Evolutionary conservation across 2,888 invertebrate species (phyloP), one percentile per base, ranked within the genome.

Genomic region (Andrena marginata): DNA sequence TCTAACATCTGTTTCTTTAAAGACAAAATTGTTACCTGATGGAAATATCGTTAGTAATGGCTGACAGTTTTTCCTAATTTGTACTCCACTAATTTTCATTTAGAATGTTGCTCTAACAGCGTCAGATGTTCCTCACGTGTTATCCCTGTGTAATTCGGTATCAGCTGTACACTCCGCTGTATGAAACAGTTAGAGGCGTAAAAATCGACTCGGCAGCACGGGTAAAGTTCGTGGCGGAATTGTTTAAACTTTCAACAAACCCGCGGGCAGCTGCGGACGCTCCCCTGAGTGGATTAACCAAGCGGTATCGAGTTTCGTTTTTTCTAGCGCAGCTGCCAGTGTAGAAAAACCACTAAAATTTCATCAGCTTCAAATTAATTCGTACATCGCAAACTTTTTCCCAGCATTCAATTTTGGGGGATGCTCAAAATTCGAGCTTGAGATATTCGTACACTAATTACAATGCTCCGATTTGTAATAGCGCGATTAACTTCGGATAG

Each of bases 181-280:
- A 48, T 51, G 26, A 23, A 68, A 68, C 13, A 20, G 16, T 35
- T 16, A 33, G 1, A 23, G 13, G 8, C 13, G 23, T 23, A 51
- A 13, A 51, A 72, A 54, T 49, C 23, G 10, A 31, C 16, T 13
- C 23, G 35, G 10, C 42, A 23, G 6, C 33, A 6, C 8, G 6
- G 8, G 20, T 10, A 33, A n/a, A 26, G 33, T 26, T 65, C 2
- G n/a, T 0, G 23, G 23, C 3, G 16, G 42, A 67, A 31, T 74
- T 67, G 56, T 54, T 67, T 67, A 48, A 74, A 68, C 42, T 73
- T 65, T 73, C n/a, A 48, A 23, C 13, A 51, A 29, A 42, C 29
- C 29, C 16, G 16, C 48, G 20, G 23, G 5, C 42, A 20, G 13
- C 56, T 23, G 42, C 20, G 13, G 33, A 13, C n/a, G 35, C 48